Evolutionary conservation across 2,113 vertebrate genomes (phyloP), one percentile per base, ranked within the genome.

Genomic region (Lutjanus erythropterus): DNA sequence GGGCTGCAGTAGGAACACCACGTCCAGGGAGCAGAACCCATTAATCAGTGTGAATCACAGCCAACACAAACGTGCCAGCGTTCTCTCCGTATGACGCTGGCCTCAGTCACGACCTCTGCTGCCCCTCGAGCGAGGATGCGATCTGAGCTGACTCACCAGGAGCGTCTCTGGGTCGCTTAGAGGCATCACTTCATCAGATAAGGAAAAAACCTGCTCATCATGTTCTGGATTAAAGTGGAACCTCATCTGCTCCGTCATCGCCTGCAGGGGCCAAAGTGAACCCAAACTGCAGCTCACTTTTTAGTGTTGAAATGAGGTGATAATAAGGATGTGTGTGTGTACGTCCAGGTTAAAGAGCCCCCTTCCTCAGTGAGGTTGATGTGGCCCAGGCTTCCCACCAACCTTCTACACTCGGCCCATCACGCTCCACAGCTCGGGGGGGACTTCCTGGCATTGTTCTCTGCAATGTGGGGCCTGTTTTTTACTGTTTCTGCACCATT

Each of bases 391-490:
- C 64, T 47, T 83, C 82, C 80, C 66, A 75, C 41, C n/a, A n/a
- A n/a, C 56, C 72, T 31, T 27, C 33, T 16, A 8, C 3, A 23
- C 56, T 61, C 9, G 59, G 61, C 44, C 47, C 47, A 2, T 75
- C 66, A 37, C 49, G 71, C 25, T 56, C 49, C 52, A 15, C 44
- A 61, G 49, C 31, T 16, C 44, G 3, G 29, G 10, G 44, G 12
- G 1, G 37, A n/a, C 78, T 92, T 94, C 92, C 95, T 89, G 77
- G 44, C 39, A 89, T 93, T 94, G 89, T 94, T 84, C 71, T 85
- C 29, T 39, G 42, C 70, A 73, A 37, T 73, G 75, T 71, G 53
- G 8, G 25, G 29, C 23, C 53, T 85, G 67, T 86, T 90, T n/a
- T 68, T 71, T 59, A 84, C 46, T 35, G 18, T 87, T 42, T 80